Base-by-base conservation (phyloP, 2,888 invertebrate genomes). In the Scaptomyza caliginosa region DNA sequence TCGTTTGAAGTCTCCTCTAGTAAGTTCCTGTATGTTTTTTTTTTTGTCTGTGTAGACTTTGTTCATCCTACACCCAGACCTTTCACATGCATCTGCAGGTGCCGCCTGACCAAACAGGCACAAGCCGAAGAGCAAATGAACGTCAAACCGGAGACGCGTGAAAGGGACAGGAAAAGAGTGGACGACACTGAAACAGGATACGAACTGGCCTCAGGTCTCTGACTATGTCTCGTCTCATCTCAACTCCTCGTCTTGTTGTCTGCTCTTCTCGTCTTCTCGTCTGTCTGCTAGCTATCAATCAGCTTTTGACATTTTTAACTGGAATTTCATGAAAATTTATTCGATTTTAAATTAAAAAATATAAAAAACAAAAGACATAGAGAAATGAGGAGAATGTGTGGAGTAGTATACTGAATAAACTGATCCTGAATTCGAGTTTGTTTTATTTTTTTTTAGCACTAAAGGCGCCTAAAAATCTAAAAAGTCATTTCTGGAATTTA, bases 261-360 rank as follows among this genome's bases (percentile, higher is more conserved):
- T n/a, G n/a, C n/a, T n/a, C n/a, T n/a, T n/a, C 34, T 30, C 43
- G 36, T 42, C 38, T 38, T 23, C 45, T 38, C 28, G 24, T 56
- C 48, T 82, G 84, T 84, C 81, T 69, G 77, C 62, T 73, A 77
- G 79, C 81, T 77, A 89, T 88, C 88, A 88, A 88, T 88, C 88
- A 89, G 79, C 72, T 88, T 88, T 89, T 89, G 88, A 89, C 88
- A 88, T 86, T 83, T 88, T 88, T 80, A 84, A 82, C 86, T 84
- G 84, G 88, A 88, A 87, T 88, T 89, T 79, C 76, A 74, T 84
- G 78, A 80, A 88, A 88, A 89, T 88, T 74, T 81, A 88, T 79
- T 81, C 81, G 86, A 79, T 88, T 88, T 84, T 83, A 83, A 87
- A 83, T 86, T 83, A 76, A 82, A 78, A 85, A 59, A 76, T 30